Evolutionary conservation across 1,140 invertebrate species (phyloP), one percentile per base, ranked within the genome.

Genomic region (Aphelenchoides avenae): DNA sequence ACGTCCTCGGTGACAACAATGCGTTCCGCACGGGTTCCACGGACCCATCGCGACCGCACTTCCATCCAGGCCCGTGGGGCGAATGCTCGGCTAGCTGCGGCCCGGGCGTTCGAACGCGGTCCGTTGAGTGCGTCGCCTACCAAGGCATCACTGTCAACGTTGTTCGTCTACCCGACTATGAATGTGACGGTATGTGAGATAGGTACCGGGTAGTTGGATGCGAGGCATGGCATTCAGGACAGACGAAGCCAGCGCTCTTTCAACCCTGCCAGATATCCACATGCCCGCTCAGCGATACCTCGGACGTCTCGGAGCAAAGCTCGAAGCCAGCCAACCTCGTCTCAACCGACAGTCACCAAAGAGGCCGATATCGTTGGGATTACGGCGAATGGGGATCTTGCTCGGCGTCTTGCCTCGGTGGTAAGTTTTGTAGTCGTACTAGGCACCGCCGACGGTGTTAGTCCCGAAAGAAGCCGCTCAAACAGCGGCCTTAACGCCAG

Each of bases 371-470:
- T 40, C 47, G 56, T 7, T 84, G 83, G 81, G 70, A 78, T 43
- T 73, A 76, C 6, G 69, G 73, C n/a, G 82, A 82, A 9, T 82
- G 82, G 68, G 91, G 89, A 0, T 86, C 87, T 55, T 97, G 92
- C 80, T 93, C 88, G 70, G 88, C 89, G 1, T 89, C 88, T 40
- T 97, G 92, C 79, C 82, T 95, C 2, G 91, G 91, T 73, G 91
- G 80, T 80, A 34, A n/a, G n/a, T n/a, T n/a, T n/a, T n/a, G n/a
- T n/a, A n/a, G n/a, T n/a, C n/a, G n/a, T n/a, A n/a, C n/a, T n/a
- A n/a, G n/a, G n/a, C n/a, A n/a, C n/a, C n/a, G n/a, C n/a, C n/a
- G n/a, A n/a, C n/a, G n/a, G n/a, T n/a, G n/a, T n/a, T n/a, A n/a
- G n/a, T n/a, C n/a, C n/a, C n/a, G n/a, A n/a, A n/a, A n/a, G n/a